A percentile compares a stretch with the other conserved stretches of the same genome.
Conservation (phyloP, 2,888 invertebrate genomes). For the Candidula unifasciata region DNA sequence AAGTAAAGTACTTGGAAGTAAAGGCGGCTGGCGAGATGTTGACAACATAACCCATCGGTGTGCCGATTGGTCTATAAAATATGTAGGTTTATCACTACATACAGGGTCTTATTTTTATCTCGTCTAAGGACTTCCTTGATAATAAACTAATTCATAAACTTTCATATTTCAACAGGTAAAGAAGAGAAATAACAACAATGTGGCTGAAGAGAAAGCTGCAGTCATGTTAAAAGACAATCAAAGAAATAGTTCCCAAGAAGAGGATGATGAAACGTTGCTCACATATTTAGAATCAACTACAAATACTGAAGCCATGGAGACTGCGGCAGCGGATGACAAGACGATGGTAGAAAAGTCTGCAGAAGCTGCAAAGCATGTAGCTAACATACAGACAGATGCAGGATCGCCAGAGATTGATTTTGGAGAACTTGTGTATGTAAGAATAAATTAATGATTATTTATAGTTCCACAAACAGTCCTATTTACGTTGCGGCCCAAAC, state of each 20-base stretch:
- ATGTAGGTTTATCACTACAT: too few relatives aligned
- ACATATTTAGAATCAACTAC: not conserved
- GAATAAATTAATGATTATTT: not conserved
- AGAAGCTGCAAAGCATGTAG: not conserved
- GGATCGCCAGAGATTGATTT: conserved; percentile 34
- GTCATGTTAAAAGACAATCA: not conserved
- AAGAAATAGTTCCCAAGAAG: conserved; percentile 4
- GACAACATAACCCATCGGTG: too few relatives aligned
- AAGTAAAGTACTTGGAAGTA: too few relatives aligned
- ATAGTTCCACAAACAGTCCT: too few relatives aligned
- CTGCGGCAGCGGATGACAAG: not conserved
- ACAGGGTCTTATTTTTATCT: too few relatives aligned
- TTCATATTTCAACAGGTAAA: conserved; percentile 49
- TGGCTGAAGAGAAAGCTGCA: conserved; percentile 1
- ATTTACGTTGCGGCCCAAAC: too few relatives aligned
- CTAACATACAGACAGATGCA: not conserved
- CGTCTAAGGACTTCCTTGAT: not conserved
- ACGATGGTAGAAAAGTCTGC: not conserved
- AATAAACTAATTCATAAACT: not conserved
- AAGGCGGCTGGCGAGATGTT: too few relatives aligned
- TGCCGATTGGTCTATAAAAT: too few relatives aligned
- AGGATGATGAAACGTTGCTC: not conserved
- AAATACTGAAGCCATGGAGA: too few relatives aligned
- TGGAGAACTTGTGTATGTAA: conserved; percentile 47
- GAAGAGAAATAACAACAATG: conserved; percentile 59